Evolutionary conservation across 2,113 vertebrate genomes (phyloP).

Genomic region (Brachyistius frenatus): DNA sequence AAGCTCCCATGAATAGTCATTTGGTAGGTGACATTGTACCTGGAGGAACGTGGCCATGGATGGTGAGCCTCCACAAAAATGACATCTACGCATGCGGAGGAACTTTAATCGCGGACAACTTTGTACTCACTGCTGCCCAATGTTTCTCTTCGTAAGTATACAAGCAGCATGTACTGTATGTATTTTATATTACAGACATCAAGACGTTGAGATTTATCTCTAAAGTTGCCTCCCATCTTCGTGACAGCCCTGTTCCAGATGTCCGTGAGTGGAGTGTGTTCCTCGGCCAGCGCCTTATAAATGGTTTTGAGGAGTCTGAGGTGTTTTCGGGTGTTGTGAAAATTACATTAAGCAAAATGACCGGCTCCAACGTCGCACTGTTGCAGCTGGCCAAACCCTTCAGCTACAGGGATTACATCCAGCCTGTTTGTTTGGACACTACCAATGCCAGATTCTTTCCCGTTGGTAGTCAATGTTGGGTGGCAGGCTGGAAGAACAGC

Average conservation of each 20-base stretch:
- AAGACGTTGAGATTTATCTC: neutral
- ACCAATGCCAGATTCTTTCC: conserved; percentile 73
- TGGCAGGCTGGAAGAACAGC: conserved; percentile 81
- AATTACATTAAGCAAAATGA: conserved; percentile 46
- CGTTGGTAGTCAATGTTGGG: conserved; percentile 77
- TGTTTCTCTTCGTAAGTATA: conserved; percentile 71
- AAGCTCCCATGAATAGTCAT: conserved; percentile 34
- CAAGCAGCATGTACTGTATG: too few relatives aligned
- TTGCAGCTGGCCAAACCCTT: conserved; percentile 63
- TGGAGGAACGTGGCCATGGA: conserved; percentile 83
- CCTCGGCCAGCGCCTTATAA: conserved; percentile 40
- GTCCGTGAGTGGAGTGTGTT: conserved; percentile 59
- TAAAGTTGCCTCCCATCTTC: neutral
- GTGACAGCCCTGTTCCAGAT: conserved; percentile 48
- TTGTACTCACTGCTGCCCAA: conserved; percentile 77
- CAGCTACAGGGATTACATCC: conserved; percentile 66
- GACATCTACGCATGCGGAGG: conserved; percentile 78
- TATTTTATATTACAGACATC: neutral
- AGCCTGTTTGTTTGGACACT: conserved; percentile 82
- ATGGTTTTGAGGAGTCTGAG: conserved; percentile 45
- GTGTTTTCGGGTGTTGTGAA: conserved; percentile 9
- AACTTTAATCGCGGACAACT: conserved; percentile 76
- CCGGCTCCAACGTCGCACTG: conserved; percentile 79
- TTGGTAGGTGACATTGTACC: conserved; percentile 6
- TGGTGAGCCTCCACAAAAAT: conserved; percentile 77